Conservation (phyloP, 2,113 vertebrate species). For the Chamaetylas fuelleborni region DNA sequence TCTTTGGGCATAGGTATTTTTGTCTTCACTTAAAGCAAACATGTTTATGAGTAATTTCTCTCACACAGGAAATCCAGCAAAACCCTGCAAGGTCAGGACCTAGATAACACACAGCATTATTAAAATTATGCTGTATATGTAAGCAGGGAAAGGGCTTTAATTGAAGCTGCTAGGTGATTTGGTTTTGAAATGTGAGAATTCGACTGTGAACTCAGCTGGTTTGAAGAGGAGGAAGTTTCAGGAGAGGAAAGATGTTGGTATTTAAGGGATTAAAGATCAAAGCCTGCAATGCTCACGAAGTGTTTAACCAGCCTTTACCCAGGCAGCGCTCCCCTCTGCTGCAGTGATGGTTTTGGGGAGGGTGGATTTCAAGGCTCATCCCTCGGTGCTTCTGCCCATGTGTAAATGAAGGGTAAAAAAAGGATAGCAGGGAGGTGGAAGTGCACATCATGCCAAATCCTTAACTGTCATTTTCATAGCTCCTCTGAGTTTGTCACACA, state of each 20-base stretch:
- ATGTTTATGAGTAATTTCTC: not conserved
- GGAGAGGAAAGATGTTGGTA: not conserved
- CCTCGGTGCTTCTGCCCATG: not conserved
- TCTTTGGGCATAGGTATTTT: not conserved
- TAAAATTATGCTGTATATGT: not conserved
- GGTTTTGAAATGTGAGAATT: not conserved
- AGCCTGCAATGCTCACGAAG: not conserved
- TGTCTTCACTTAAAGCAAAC: not conserved
- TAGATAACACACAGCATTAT: not conserved
- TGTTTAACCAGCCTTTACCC: not conserved
- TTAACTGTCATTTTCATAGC: conserved; percentile 55
- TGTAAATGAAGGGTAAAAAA: conserved; percentile 39
- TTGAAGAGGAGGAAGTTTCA: not conserved
- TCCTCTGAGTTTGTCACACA: conserved; percentile 57
- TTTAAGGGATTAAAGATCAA: conserved; percentile 42
- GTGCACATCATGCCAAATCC: conserved; percentile 24
- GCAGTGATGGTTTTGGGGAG: not conserved
- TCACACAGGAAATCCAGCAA: not conserved
- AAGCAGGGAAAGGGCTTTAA: not conserved
- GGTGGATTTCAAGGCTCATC: not conserved
- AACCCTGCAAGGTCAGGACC: not conserved
- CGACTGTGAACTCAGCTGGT: not conserved
- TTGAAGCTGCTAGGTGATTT: not conserved
- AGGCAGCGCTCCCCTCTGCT: not conserved
- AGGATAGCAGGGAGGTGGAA: not conserved